Percentiles rank a stretch among this genome's conserved stretches.
phyloP scores from a whole-genome alignment of 2,888 invertebrate species.

The Volucella inanis region DNA sequence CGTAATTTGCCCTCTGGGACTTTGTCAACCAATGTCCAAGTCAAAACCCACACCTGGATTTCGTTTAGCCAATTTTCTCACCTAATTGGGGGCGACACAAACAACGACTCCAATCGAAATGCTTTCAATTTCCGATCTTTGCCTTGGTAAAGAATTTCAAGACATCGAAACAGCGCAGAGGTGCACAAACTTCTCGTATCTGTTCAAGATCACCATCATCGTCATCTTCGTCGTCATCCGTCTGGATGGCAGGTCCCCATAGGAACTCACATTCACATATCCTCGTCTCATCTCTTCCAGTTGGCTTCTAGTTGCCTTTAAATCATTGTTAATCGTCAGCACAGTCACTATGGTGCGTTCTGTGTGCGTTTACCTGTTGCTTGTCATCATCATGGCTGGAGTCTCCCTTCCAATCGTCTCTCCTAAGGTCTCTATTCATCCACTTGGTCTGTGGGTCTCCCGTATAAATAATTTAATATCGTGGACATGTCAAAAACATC shows the following conservation, averaged over 20 bases:
- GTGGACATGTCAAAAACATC: slow-evolving; percentile 77
- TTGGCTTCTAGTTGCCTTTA: slow-evolving; percentile 25
- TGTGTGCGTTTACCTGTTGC: slow-evolving; percentile 53
- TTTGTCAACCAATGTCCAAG: slow-evolving; percentile 30
- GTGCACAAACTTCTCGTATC: too few relatives aligned
- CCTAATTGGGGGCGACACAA: slow-evolving; percentile 53
- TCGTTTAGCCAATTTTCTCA: slow-evolving; percentile 47
- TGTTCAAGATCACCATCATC: slow-evolving; percentile 17
- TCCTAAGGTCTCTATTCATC: slow-evolving; percentile 18
- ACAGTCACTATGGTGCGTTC: slow-evolving; percentile 53
- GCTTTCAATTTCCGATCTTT: slow-evolving; percentile 33
- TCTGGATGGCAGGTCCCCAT: slow-evolving; percentile 51
- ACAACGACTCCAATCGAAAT: slow-evolving; percentile 20
- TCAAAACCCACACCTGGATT: slow-evolving; percentile 28
- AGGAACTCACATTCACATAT: slow-evolving; percentile 9
- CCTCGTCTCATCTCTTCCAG: slow-evolving; percentile 12
- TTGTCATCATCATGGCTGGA: slow-evolving; percentile 52
- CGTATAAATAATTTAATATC: slow-evolving; percentile 76
- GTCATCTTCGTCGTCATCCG: slow-evolving; percentile 39
- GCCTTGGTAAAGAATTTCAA: slow-evolving; percentile 16
- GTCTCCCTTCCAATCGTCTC: slow-evolving; percentile 13
- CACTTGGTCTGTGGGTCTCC: slow-evolving; percentile 9
- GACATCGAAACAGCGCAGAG: neutral
- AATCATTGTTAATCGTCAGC: slow-evolving; percentile 69
- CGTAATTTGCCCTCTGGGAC: slow-evolving; percentile 70